Base-by-base conservation (phyloP, 2,888 invertebrate species). In the Microchrysa polita region DNA sequence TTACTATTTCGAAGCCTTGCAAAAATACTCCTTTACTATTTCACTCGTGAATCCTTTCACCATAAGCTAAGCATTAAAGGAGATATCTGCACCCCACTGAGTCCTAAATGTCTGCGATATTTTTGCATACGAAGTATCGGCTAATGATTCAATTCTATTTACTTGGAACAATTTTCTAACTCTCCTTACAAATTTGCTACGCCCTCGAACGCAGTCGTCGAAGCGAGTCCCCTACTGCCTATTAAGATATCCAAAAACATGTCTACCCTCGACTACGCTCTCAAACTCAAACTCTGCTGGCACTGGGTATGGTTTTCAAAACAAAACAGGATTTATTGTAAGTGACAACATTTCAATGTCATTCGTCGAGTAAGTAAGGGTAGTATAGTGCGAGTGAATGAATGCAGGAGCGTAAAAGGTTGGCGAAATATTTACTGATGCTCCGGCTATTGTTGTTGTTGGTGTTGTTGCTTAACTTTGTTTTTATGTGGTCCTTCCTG, bases 301-400 rank as follows among this genome's bases (percentile, higher is more conserved):
- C n/a, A n/a, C 16, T n/a, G 40, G 61, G 61, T 40, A 34, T 55
- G 67, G n/a, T 18, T 69, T 69, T 40, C 55, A 55, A 57, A 69
- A 69, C 69, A 69, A 40, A 69, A 69, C 69, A 22, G 69, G 57
- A 55, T 69, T 69, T 57, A 57, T 69, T 69, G 69, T 57, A 69
- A 69, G 69, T 69, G 69, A 69, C 69, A 69, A 69, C 69, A 57
- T 40, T 57, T 67, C 53, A 27, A 20, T n/a, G 27, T 48, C 27
- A 18, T 16, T n/a, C n/a, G 27, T 7, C 27, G 7, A 34, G 27
- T n/a, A n/a, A 34, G 22, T 42, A 57, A 57, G 53, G 52, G 69
- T 67, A 67, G 69, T n/a, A n/a, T n/a, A n/a, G n/a, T n/a, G n/a
- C n/a, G n/a, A n/a, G n/a, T n/a, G n/a, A n/a, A n/a, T 55, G 22